Evolutionary conservation across 2,113 vertebrate genomes (phyloP), one percentile per base, ranked within the genome.

Genomic region (Vimba vimba): DNA sequence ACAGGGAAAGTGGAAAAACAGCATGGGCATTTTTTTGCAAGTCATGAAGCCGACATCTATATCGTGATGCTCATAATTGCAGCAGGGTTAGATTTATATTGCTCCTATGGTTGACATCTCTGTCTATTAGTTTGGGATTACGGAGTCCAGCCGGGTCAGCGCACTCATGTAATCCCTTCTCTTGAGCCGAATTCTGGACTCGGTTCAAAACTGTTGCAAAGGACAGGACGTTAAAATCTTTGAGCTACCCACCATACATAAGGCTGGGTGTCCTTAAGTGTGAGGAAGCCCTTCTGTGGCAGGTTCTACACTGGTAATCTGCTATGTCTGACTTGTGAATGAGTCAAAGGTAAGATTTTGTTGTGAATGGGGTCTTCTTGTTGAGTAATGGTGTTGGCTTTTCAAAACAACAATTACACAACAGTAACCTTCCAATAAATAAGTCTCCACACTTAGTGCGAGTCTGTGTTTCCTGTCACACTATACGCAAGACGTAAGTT

Each of bases 41-140:
- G 50, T 27, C 27, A 11, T 13, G 33, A 59, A 23, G 77, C 55
- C 6, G 23, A 43, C 12, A 15, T 60, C 12, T 36, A n/a, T 59
- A 15, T 59, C 11, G 52, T 45, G 52, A 62, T 47, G 39, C 55
- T 55, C 23, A 39, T 33, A 75, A 71, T 30, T 83, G 82, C 82
- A 43, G 55, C 23, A 9, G 74, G 64, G 39, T 57, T 71, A 55
- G 86, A 79, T 87, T 43, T 73, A 60, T 87, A 10, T 60, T 50
- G 76, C 60, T 27, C 12, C 17, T 77, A 30, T 10, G n/a, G 27
- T 43, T 23, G 13, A 43, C 86, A 62, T 79, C 82, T 79, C 74
- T 74, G 60, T 13, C 64, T 39, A 82, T 52, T 59, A 25, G 43
- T 77, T 84, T 71, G 64, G 39, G 82, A 69, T 83, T 84, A 79